Evolutionary conservation across 2,888 invertebrate genomes (phyloP).

Genomic region (Acanthococcus lagerstroemiae): DNA sequence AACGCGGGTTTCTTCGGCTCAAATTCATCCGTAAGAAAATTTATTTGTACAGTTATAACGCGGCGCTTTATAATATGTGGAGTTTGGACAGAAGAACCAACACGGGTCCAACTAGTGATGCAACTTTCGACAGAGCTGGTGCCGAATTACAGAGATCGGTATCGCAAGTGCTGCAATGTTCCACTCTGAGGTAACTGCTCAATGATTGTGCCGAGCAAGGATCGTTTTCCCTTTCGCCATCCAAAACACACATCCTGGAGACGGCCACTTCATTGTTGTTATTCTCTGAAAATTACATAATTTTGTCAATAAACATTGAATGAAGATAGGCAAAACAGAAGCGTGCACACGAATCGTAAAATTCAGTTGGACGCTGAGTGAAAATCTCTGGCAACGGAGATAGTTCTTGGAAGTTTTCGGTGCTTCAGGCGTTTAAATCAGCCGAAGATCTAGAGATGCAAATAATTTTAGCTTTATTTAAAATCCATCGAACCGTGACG

Average conservation of each 20-base stretch:
- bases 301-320: neutral
- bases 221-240: neutral
- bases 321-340: neutral
- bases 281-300: neutral
- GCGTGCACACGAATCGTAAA: too few relatives aligned
- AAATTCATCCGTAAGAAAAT: too few relatives aligned
- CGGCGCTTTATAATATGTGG: constrained; percentile 14
- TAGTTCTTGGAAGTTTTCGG: too few relatives aligned
- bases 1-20: too few relatives aligned
- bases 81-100: constrained; percentile 18
- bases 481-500: too few relatives aligned
- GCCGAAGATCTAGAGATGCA: too few relatives aligned
- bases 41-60: too few relatives aligned
- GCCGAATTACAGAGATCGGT: constrained; percentile 58
- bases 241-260: constrained; percentile 1
- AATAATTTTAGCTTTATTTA: too few relatives aligned
- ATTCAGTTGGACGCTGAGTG: too few relatives aligned
- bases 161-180: constrained; percentile 58
- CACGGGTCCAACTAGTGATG: constrained; percentile 11
- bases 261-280: constrained; percentile 10
- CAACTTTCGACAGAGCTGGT: constrained; percentile 40
- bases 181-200: constrained; percentile 44
- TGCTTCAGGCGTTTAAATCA: too few relatives aligned
- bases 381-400: too few relatives aligned
- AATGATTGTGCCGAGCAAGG: constrained; percentile 11